A percentile compares a stretch with the other conserved stretches of the same genome.
Conservation (phyloP, 2,113 vertebrate species). For the Erinaceus europaeus region DNA sequence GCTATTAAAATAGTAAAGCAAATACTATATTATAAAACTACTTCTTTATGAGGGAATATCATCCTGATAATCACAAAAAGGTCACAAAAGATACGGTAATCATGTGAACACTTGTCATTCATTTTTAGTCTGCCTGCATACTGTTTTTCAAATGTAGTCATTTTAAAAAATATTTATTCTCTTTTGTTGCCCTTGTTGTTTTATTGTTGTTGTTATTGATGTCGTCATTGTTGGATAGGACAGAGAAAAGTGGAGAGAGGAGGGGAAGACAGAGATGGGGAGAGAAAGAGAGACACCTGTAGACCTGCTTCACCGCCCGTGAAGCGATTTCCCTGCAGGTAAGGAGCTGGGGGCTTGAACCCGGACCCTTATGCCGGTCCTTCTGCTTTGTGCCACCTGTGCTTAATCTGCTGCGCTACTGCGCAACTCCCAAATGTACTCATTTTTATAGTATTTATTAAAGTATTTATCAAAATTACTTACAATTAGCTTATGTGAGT, state of each 20-base stretch:
- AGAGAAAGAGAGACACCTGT: no score
- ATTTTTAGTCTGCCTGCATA: background rate
- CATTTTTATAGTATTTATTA: constrained; percentile 3
- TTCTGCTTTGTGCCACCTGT: no score
- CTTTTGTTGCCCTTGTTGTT: no score
- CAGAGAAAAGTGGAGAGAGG: no score
- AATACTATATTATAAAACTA: background rate
- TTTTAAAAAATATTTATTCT: background rate
- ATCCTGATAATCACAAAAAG: background rate
- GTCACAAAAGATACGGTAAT: background rate
- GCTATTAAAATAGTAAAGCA: background rate
- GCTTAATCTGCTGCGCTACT: no score
- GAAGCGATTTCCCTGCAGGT: no score
- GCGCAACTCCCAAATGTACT: constrained; percentile 7
- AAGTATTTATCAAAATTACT: constrained; percentile 12
- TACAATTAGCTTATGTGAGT: background rate
- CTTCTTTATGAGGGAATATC: background rate
- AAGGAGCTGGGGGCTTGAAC: no score
- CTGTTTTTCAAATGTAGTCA: background rate
- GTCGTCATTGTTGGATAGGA: no score
- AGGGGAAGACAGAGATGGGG: no score
- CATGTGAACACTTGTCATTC: background rate
- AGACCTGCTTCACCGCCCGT: no score
- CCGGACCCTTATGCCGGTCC: no score
- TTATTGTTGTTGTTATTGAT: no score